These are phyloP conservation scores for Esox niger DNA, from an alignment of 2,113 vertebrate species.

Conservation along the genomic window DNA sequence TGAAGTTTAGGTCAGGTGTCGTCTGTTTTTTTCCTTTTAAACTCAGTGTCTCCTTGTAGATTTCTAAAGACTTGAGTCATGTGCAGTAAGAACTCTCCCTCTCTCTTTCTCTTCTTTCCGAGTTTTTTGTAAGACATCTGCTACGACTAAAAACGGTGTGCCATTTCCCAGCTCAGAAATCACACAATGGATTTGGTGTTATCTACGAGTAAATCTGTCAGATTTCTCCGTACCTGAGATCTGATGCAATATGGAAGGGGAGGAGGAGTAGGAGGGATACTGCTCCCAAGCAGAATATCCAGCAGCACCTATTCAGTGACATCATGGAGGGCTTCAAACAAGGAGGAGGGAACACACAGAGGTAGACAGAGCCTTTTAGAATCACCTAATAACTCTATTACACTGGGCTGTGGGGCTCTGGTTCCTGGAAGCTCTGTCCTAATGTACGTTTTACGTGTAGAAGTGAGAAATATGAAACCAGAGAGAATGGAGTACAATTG, in stretches of 20 bases:
- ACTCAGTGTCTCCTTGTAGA: conserved; percentile 51
- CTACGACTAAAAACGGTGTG: conserved; percentile 55
- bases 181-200: conserved; percentile 66
- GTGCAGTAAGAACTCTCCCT: conserved; percentile 35
- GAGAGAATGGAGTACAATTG: conserved; percentile 70
- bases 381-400: conserved; percentile 82
- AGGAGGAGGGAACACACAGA: conserved; percentile 68
- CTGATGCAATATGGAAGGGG: conserved; percentile 53
- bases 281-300: conserved; percentile 56
- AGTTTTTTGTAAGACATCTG: conserved; percentile 60
- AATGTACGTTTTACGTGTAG: conserved; percentile 79
- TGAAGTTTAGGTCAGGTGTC: conserved; percentile 75
- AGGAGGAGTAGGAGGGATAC: conserved; percentile 21
- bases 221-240: conserved; percentile 50
- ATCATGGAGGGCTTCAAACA: conserved; percentile 72
- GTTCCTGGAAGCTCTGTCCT: conserved; percentile 75
- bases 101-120: not conserved
- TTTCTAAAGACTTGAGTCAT: conserved; percentile 62
- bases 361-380: conserved; percentile 71
- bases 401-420: conserved; percentile 67
- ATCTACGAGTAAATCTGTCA: conserved; percentile 67
- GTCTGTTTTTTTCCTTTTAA: conserved; percentile 41
- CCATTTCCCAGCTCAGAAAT: conserved; percentile 6
- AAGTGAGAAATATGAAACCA: conserved; percentile 77
- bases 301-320: conserved; percentile 76